A percentile compares a stretch with the other conserved stretches of the same genome.
Conservation (phyloP, 2,888 invertebrate genomes). For the Danaus chrysippus region DNA sequence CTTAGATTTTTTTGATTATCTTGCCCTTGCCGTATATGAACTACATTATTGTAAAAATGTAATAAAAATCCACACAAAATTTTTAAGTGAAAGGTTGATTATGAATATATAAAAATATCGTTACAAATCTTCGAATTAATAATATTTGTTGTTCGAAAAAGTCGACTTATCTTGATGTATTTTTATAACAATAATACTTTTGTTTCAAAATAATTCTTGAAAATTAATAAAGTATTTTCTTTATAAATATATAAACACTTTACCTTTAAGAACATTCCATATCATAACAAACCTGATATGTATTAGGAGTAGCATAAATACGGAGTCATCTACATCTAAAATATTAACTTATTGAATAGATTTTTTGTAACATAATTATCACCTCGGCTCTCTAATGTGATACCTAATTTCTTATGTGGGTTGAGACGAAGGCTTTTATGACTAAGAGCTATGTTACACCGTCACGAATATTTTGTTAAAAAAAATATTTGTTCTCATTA, state of each 20-base stretch:
- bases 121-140: too few relatives aligned
- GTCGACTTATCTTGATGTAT: neutral
- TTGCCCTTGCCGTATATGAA: too few relatives aligned
- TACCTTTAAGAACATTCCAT: too few relatives aligned
- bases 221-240: too few relatives aligned
- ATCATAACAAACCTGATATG: neutral
- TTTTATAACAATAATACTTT: constrained; percentile 1
- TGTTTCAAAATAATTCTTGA: too few relatives aligned
- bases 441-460: constrained; percentile 60
- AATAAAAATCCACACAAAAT: too few relatives aligned
- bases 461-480: constrained; percentile 29
- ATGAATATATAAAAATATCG: too few relatives aligned
- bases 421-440: constrained; percentile 65
- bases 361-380: constrained; percentile 76
- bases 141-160: too few relatives aligned
- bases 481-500: neutral
- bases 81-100: too few relatives aligned
- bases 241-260: too few relatives aligned
- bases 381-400: constrained; percentile 72
- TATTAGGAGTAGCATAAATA: constrained; percentile 11
- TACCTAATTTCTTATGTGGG: constrained; percentile 75
- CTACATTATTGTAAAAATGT: too few relatives aligned
- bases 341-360: constrained; percentile 69
- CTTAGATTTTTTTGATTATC: too few relatives aligned
- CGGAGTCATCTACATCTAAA: constrained; percentile 49